A percentile compares a stretch with the other conserved stretches of the same genome.
Evolutionary conservation across 2,888 invertebrate genomes (phyloP).

Genomic region (Xestoiulus laeticollis): DNA sequence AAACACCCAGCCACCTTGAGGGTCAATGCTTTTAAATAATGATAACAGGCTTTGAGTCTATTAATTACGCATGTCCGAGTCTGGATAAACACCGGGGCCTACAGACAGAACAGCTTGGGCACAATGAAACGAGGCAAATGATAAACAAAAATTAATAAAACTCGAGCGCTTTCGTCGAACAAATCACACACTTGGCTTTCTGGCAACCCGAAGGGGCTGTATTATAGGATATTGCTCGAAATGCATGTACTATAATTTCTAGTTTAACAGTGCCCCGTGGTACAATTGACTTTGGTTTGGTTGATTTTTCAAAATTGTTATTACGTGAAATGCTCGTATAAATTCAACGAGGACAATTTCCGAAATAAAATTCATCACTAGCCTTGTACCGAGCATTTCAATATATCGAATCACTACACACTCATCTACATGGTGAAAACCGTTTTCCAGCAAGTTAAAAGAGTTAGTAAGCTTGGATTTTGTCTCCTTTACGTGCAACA

Average conservation of each 20-base stretch:
- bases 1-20: conserved; percentile 8
- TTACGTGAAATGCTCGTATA: too few relatives aligned
- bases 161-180: background rate
- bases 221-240: background rate
- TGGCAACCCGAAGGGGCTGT: background rate
- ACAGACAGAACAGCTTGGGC: background rate
- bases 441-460: background rate
- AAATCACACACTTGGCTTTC: conserved; percentile 24
- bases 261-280: background rate
- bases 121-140: background rate
- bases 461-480: background rate
- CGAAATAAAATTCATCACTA: too few relatives aligned
- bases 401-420: too few relatives aligned
- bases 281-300: too few relatives aligned
- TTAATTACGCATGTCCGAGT: conserved; percentile 21
- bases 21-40: conserved; percentile 30
- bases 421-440: too few relatives aligned
- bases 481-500: background rate
- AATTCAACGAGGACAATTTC: too few relatives aligned
- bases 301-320: too few relatives aligned
- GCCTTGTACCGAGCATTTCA: too few relatives aligned
- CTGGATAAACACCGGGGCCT: background rate
- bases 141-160: conserved; percentile 3
- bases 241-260: background rate
- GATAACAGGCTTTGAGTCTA: conserved; percentile 3